Evolutionary conservation across 2,113 vertebrate species (phyloP).

Genomic region (Brachyhypopomus gauderio): DNA sequence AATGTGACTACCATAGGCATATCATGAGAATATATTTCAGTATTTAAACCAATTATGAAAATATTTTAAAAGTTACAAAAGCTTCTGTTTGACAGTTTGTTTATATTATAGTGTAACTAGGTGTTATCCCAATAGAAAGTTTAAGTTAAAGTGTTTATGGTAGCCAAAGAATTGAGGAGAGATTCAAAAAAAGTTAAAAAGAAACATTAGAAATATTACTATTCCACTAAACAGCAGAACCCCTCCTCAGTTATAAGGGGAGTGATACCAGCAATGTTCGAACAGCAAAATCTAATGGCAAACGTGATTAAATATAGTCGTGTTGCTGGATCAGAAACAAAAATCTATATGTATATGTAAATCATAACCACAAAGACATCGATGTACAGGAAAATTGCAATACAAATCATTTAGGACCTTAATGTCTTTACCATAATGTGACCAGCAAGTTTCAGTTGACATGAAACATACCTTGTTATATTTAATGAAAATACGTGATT

Average conservation of each 20-base stretch:
- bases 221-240: constrained; percentile 30
- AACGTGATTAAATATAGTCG: not conserved
- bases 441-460: constrained; percentile 1
- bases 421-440: not conserved
- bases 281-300: constrained; percentile 9
- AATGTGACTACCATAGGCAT: constrained; percentile 65
- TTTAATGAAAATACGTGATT: constrained; percentile 16
- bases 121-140: constrained; percentile 50
- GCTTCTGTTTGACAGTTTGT: constrained; percentile 41
- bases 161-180: constrained; percentile 71
- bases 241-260: constrained; percentile 26
- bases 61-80: constrained; percentile 54
- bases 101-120: constrained; percentile 40
- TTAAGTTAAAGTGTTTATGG: constrained; percentile 63
- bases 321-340: not conserved
- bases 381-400: constrained; percentile 1
- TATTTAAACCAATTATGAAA: constrained; percentile 62
- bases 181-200: constrained; percentile 9
- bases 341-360: constrained; percentile 10
- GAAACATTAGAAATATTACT: not conserved
- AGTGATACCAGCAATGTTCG: constrained; percentile 12
- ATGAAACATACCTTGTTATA: not conserved
- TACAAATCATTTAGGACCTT: not conserved
- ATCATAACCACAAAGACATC: not conserved
- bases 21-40: constrained; percentile 66